Percentiles rank a stretch among this genome's conserved stretches.
These are phyloP conservation scores for Potorous gilbertii DNA, from an alignment of 2,797 vertebrate genomes.

Conservation along the genomic window DNA sequence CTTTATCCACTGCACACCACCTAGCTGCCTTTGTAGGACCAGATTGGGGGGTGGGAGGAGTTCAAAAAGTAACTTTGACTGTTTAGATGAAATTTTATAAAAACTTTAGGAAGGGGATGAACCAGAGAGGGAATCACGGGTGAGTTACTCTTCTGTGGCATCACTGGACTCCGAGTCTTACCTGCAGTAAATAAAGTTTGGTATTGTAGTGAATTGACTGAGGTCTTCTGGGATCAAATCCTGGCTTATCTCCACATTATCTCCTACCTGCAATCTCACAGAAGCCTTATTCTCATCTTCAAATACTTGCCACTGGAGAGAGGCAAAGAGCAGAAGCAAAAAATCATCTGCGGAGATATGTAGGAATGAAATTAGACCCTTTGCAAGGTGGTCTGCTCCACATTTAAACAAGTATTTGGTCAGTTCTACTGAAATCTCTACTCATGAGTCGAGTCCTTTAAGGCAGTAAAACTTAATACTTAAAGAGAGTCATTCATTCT, in stretches of 20 bases:
- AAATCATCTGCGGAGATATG: conserved; percentile 83
- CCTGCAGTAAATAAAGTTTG: conserved; percentile 86
- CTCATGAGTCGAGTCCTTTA: rapidly evolving
- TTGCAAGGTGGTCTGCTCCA: neutral
- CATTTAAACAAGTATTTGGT: rapidly evolving
- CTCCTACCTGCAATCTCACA: conserved; percentile 84
- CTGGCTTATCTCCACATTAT: conserved; percentile 86
- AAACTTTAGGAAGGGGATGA: neutral
- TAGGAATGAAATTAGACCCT: neutral
- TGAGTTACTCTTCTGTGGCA: rapidly evolving
- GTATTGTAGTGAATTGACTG: conserved; percentile 83
- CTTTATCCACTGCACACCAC: neutral
- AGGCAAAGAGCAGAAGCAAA: conserved; percentile 87
- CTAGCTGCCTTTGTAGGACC: neutral
- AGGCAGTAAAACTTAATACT: no score
- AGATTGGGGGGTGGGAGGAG: neutral
- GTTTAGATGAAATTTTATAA: neutral
- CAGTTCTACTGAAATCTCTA: neutral
- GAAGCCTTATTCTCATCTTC: conserved; percentile 85
- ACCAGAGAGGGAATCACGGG: neutral
- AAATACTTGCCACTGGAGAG: conserved; percentile 89
- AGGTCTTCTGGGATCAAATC: conserved; percentile 83
- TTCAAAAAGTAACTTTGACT: neutral
- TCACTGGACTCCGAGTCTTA: conserved; percentile 41
- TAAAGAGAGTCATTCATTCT: neutral